These are phyloP conservation scores for Anastrepha obliqua DNA, from an alignment of 1,140 invertebrate species.

Conservation along the genomic window DNA sequence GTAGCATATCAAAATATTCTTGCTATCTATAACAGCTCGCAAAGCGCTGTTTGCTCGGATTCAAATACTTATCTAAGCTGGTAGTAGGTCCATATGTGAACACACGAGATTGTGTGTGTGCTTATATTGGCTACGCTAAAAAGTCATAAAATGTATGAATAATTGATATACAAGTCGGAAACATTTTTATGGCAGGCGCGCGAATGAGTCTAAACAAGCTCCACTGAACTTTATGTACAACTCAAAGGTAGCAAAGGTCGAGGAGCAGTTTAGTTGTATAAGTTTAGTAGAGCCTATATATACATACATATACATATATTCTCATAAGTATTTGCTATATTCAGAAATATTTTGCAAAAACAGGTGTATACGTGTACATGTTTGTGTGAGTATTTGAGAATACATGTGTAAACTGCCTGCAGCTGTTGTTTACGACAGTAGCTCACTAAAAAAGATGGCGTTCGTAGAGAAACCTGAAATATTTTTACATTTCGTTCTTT, in stretches of 20 bases:
- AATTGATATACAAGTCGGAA: conserved; percentile 61
- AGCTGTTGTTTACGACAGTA: neutral
- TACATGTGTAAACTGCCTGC: neutral
- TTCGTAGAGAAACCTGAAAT: neutral
- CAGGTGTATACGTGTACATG: neutral
- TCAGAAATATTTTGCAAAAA: neutral
- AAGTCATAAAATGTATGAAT: conserved; percentile 60
- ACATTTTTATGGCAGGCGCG: conserved; percentile 57
- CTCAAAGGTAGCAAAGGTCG: neutral
- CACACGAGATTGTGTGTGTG: neutral
- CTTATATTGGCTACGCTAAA: conserved; percentile 21
- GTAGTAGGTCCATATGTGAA: neutral
- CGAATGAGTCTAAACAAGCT: conserved; percentile 52
- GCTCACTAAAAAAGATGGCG: neutral
- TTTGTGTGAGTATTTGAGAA: neutral
- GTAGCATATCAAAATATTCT: neutral
- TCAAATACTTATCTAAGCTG: neutral
- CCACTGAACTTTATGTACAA: conserved; percentile 14
- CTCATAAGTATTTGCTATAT: too few species aligned
- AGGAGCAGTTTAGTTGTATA: neutral
- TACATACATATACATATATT: neutral
- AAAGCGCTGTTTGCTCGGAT: neutral
- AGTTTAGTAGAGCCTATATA: neutral
- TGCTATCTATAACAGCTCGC: neutral
- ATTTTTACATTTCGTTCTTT: too few species aligned